Evolutionary conservation across 2,113 vertebrate species (phyloP), one percentile per base, ranked within the genome.

Genomic region (Noctilio leporinus): DNA sequence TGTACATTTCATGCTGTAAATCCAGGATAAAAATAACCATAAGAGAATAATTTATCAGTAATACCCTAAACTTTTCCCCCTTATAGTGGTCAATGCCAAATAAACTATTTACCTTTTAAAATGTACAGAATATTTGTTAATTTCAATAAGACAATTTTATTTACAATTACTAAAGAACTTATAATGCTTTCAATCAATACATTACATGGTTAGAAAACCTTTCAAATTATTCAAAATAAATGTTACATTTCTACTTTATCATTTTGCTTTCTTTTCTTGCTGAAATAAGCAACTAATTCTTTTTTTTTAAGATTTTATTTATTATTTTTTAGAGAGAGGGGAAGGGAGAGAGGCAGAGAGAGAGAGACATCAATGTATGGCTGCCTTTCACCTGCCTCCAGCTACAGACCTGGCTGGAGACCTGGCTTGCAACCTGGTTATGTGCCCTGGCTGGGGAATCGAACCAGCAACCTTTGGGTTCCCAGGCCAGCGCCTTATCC

Each of bases 21-120:
- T 72, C 16, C 59, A 12, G 90, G 20, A 28, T 92, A 80, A 76
- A 76, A 94, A 73, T 91, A 78, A 91, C 86, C 2, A 30, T 14
- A 57, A 35, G 7, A 75, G 0, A 7, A 70, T 78, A 75, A 43
- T 86, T 47, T 59, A 30, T 30, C 86, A 30, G 64, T 12, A 70
- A 10, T 10, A 82, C 35, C 30, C 16, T 70, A 70, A 86, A 65
- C 0, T n/a, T 93, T 64, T 91, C 33, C 72, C 4, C 14, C 43
- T 89, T 73, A 38, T 7, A 82, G 75, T 83, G 57, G 4, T 7
- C 38, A 64, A 28, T n/a, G 24, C 4, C 16, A 81, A 95, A 85
- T 28, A 91, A 83, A 89, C 7, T 87, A 70, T 89, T 90, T 88
- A 1, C 3, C 85, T 64, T 90, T 96, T 86, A 38, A 89, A 75